A percentile compares a stretch with the other conserved stretches of the same genome.
phyloP scores from a whole-genome alignment of 2,888 invertebrate genomes.

The Lymantria dispar region DNA sequence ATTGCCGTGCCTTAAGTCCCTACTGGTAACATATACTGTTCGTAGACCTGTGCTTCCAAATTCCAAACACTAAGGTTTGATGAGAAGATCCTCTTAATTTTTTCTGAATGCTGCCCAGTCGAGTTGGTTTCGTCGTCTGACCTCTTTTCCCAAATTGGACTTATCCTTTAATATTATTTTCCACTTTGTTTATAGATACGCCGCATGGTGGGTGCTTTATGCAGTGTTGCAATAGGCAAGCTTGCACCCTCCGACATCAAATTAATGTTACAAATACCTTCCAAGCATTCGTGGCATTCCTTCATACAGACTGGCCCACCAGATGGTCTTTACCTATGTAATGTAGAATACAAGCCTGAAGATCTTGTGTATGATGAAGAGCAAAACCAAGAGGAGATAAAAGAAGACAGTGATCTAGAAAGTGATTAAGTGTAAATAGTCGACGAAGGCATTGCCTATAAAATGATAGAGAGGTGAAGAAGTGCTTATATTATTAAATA shows the following conservation, averaged over 20 bases:
- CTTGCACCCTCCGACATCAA: constrained; percentile 85
- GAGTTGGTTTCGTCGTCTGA: no score
- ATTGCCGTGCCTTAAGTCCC: no score
- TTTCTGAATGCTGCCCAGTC: no score
- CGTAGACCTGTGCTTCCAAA: no score
- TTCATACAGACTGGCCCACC: constrained; percentile 80
- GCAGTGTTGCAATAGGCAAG: constrained; percentile 83
- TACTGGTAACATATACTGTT: no score
- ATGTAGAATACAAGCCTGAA: constrained; percentile 86
- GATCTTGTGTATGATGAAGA: constrained; percentile 70
- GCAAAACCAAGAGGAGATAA: constrained; percentile 2
- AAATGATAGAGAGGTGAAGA: no score
- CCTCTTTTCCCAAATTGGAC: no score
- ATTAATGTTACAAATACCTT: constrained; percentile 90
- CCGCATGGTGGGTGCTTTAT: constrained; percentile 87
- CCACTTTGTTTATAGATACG: constrained; percentile 82
- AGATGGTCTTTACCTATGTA: constrained; percentile 87
- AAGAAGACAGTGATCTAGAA: constrained; percentile 21
- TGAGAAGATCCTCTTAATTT: no score
- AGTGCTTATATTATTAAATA: no score
- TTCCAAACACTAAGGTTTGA: no score
- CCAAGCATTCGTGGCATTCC: constrained; percentile 85
- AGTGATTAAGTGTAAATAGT: constrained; percentile 7
- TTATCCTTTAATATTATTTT: no score
- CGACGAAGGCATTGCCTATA: no score